Conservation (phyloP, 2,797 vertebrate species). For the Macropus fuliginosus region DNA sequence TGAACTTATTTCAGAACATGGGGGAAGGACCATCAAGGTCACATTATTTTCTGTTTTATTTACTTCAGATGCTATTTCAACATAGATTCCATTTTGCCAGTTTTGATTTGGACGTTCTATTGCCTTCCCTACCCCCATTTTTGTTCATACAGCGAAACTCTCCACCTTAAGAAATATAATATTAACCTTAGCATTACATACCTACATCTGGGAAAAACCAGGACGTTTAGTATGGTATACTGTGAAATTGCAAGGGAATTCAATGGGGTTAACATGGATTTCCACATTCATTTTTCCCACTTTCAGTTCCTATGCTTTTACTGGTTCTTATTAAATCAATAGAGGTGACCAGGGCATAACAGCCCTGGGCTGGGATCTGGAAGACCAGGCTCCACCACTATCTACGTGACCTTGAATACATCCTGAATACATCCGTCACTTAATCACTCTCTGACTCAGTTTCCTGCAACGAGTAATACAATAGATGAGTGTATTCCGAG, state of each 20-base stretch:
- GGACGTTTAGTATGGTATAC: neutral
- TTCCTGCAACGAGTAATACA: conserved; percentile 46
- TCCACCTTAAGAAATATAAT: conserved; percentile 35
- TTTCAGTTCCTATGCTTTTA: conserved; percentile 22
- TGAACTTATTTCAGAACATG: conserved; percentile 70
- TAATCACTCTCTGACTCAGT: conserved; percentile 41
- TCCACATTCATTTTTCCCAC: neutral
- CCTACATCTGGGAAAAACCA: neutral
- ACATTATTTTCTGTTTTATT: conserved; percentile 76
- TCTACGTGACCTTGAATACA: neutral
- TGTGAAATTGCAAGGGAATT: conserved; percentile 23
- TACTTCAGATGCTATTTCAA: conserved; percentile 70
- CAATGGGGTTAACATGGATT: neutral
- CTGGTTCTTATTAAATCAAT: neutral
- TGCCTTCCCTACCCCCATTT: conserved; percentile 22
- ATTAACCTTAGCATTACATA: conserved; percentile 26
- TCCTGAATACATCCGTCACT: neutral
- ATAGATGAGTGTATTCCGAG: conserved; percentile 20
- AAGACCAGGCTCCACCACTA: conserved; percentile 5
- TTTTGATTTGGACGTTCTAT: conserved; percentile 38
- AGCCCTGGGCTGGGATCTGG: conserved; percentile 20
- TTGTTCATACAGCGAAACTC: conserved; percentile 13
- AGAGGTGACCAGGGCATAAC: neutral
- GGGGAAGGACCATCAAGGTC: conserved; percentile 69
- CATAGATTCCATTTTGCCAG: conserved; percentile 49